phyloP scores from a whole-genome alignment of 2,888 invertebrate species.

The Seladonia tumulorum region DNA sequence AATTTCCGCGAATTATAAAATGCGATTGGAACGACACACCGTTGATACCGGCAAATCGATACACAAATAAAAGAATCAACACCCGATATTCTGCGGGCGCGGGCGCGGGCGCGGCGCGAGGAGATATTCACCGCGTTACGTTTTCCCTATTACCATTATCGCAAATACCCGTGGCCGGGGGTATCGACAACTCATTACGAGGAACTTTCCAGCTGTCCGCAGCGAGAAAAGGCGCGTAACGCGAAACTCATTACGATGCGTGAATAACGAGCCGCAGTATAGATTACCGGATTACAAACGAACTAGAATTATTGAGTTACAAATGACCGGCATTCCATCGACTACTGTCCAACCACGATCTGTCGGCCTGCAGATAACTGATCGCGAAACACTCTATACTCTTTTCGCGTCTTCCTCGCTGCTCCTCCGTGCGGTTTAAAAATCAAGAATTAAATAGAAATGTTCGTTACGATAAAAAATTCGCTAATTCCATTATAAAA shows the following conservation, averaged over 20 bases:
- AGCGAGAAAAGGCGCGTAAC: conserved; percentile 76
- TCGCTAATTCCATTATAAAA: not conserved
- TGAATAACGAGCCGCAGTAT: conserved; percentile 80
- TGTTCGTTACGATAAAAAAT: not conserved
- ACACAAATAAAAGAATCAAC: not conserved
- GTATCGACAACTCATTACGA: conserved; percentile 69
- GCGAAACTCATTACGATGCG: conserved; percentile 82
- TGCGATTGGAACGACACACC: not conserved
- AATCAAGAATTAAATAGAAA: not conserved
- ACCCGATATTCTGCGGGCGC: not conserved
- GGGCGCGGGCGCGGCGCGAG: not conserved
- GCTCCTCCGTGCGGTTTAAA: not conserved
- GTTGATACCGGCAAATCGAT: not conserved
- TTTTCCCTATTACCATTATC: conserved; percentile 55
- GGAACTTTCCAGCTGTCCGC: conserved; percentile 65
- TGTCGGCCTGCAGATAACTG: not conserved
- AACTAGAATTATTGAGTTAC: conserved; percentile 80
- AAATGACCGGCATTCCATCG: conserved; percentile 63
- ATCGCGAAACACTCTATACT: conserved; percentile 14
- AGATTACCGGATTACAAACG: conserved; percentile 81
- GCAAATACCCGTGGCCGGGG: conserved; percentile 54
- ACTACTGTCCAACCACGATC: conserved; percentile 41
- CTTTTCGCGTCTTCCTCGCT: conserved; percentile 33
- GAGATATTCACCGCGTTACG: conserved; percentile 27
- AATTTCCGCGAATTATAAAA: conserved; percentile 2